Evolutionary conservation across 2,113 vertebrate genomes (phyloP).

Genomic region (Opisthocomus hoazin): DNA sequence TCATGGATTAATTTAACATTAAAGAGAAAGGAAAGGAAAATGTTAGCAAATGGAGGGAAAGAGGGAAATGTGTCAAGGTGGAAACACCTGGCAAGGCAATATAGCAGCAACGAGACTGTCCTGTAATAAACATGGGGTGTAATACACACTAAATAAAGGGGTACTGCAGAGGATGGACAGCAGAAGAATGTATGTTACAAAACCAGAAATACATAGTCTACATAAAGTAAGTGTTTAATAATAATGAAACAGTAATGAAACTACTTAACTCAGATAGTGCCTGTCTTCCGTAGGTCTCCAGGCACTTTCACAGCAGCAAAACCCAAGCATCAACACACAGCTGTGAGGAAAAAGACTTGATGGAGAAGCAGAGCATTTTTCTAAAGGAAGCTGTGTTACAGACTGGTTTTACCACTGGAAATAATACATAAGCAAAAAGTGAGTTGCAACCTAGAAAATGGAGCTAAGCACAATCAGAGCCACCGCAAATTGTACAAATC

Average conservation of each 20-base stretch:
- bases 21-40: not conserved
- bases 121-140: not conserved
- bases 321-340: not conserved
- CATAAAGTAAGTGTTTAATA: not conserved
- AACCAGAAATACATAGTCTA: not conserved
- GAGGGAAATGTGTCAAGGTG: not conserved
- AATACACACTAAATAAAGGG: not conserved
- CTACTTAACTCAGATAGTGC: not conserved
- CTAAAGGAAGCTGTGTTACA: not conserved
- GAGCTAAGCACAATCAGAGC: not conserved
- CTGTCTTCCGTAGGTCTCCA: not conserved
- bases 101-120: not conserved
- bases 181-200: not conserved
- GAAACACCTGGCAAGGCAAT: not conserved
- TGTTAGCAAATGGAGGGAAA: not conserved
- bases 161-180: not conserved
- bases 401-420: not conserved
- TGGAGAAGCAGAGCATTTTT: not conserved
- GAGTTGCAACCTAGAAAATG: not conserved
- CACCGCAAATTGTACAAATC: not conserved
- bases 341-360: not conserved
- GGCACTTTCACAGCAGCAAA: not conserved
- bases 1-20: not conserved
- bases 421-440: not conserved
- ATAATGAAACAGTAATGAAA: not conserved